Conservation (phyloP, 2,888 invertebrate genomes). For the Chalcosyrphus nemorum region DNA sequence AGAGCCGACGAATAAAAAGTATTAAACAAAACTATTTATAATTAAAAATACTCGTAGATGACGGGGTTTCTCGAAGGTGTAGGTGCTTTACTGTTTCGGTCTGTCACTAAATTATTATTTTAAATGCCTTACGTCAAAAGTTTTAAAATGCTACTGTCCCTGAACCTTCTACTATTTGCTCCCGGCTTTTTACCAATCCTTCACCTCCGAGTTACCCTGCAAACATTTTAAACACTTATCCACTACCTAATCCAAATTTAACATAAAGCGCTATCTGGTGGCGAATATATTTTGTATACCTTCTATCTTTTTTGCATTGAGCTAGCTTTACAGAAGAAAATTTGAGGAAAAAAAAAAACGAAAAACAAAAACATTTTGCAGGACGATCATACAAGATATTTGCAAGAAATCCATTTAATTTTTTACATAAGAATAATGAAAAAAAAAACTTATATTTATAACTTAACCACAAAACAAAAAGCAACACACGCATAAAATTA, state of each 20-base stretch:
- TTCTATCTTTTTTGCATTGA: constrained; percentile 70
- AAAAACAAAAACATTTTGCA: constrained; percentile 51
- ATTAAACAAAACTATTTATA: constrained; percentile 36
- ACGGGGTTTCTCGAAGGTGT: constrained; percentile 63
- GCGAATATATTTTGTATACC: constrained; percentile 73
- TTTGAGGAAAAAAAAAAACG: constrained; percentile 32
- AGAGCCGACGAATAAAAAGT: constrained; percentile 32
- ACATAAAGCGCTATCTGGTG: constrained; percentile 62
- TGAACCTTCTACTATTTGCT: constrained; percentile 11
- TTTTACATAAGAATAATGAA: constrained; percentile 56
- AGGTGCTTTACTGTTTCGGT: constrained; percentile 20
- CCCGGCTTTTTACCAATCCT: constrained; percentile 43
- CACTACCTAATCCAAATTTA: constrained; percentile 43
- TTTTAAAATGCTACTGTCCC: constrained; percentile 16
- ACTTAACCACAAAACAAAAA: constrained; percentile 39
- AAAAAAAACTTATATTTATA: constrained; percentile 48
- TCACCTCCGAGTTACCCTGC: constrained; percentile 55
- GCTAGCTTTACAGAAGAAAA: constrained; percentile 64
- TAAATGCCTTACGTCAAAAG: constrained; percentile 7
- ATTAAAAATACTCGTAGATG: constrained; percentile 33
- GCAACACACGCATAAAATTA: constrained; percentile 32
- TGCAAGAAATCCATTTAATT: constrained; percentile 70
- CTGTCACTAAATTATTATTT: constrained; percentile 12
- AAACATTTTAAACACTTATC: constrained; percentile 44
- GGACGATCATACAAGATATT: constrained; percentile 70